Conservation (phyloP, 2,113 vertebrate genomes). For the Sylvicapra grimmia region DNA sequence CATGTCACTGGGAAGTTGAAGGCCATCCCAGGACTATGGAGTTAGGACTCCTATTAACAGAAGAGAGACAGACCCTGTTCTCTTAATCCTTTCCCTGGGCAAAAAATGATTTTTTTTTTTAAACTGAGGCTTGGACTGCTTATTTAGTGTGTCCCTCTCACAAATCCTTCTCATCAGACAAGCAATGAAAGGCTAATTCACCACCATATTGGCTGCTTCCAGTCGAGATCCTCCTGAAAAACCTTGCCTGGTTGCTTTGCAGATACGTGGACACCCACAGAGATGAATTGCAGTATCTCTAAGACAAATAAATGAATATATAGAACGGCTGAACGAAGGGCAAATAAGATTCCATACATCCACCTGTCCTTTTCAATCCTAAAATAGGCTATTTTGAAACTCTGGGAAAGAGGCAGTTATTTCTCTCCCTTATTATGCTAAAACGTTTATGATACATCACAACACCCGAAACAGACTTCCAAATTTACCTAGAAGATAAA, state of each 20-base stretch:
- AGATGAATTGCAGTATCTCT: neutral
- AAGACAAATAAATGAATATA: neutral
- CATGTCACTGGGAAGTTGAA: neutral
- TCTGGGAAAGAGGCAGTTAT: neutral
- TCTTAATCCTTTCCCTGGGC: neutral
- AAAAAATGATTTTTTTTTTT: slow-evolving; percentile 20
- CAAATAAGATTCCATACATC: neutral
- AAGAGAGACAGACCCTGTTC: neutral
- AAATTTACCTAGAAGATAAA: slow-evolving; percentile 31
- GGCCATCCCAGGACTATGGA: neutral
- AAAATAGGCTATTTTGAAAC: neutral
- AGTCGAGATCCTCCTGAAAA: neutral
- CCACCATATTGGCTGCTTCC: neutral
- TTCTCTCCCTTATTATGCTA: neutral
- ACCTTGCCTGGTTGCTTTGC: neutral
- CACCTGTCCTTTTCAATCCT: neutral
- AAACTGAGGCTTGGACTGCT: neutral
- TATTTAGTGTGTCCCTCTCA: neutral
- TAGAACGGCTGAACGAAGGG: neutral
- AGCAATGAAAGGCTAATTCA: neutral
- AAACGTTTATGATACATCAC: neutral
- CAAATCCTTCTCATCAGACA: neutral
- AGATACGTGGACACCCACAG: neutral
- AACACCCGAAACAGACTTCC: neutral
- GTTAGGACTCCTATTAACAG: neutral